Conservation (phyloP, 2,113 vertebrate genomes). For the Anolis sagrei region DNA sequence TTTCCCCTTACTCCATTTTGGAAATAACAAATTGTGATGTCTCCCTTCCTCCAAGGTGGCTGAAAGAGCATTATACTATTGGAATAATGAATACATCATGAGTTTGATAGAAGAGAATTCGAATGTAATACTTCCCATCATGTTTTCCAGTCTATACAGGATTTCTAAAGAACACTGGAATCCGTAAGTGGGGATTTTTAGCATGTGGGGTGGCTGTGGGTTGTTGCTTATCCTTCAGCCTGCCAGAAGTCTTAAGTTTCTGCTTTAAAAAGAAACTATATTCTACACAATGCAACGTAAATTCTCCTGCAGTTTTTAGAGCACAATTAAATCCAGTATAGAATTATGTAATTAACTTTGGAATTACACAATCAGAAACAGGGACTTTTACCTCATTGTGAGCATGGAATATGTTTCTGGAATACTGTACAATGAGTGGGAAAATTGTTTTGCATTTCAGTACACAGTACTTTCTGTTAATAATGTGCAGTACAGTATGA, state of each 20-base stretch:
- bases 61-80: slow-evolving; percentile 97
- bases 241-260: neutral
- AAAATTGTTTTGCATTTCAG: neutral
- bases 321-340: slow-evolving; percentile 29
- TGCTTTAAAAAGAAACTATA: neutral
- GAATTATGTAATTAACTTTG: slow-evolving; percentile 51
- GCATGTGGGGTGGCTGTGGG: no score
- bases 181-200: slow-evolving; percentile 83
- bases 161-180: slow-evolving; percentile 99
- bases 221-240: slow-evolving; percentile 2
- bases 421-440: neutral
- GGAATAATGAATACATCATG: slow-evolving; percentile 99
- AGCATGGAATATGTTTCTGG: neutral
- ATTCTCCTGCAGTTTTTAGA: slow-evolving; percentile 8
- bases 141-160: slow-evolving; percentile 99
- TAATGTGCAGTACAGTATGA: neutral
- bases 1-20: slow-evolving; percentile 13
- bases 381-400: neutral
- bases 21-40: slow-evolving; percentile 29
- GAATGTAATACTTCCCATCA: slow-evolving; percentile 98
- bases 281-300: neutral
- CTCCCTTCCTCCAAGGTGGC: slow-evolving; percentile 84
- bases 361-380: slow-evolving; percentile 40
- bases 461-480: neutral
- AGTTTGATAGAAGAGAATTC: slow-evolving; percentile 99